Percentiles rank a stretch among this genome's conserved stretches.
These are phyloP conservation scores for Peromyscus nudipes DNA, from an alignment of 2,797 vertebrate species.

Conservation along the genomic window DNA sequence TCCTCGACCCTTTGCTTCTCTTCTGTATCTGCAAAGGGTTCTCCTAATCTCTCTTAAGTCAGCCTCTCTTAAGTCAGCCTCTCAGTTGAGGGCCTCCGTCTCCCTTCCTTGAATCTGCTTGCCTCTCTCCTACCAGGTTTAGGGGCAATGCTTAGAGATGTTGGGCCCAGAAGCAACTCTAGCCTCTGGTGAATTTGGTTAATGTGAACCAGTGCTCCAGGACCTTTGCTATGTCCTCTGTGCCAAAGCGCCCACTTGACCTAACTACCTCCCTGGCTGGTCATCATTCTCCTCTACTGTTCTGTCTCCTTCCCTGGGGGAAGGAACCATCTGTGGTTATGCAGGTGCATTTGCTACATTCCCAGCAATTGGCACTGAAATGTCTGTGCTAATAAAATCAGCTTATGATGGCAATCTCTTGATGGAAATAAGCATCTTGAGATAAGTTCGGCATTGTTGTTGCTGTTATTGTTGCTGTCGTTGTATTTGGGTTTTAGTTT, in stretches of 20 bases:
- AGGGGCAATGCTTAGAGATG: constrained; percentile 5
- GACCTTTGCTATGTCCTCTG: constrained; percentile 65
- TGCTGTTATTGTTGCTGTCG: background rate
- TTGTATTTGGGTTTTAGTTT: background rate
- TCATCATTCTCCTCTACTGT: background rate
- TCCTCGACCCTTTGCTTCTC: background rate
- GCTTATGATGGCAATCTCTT: constrained; percentile 60
- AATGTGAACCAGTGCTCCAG: constrained; percentile 77
- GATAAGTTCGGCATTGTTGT: constrained; percentile 18
- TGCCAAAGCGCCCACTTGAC: constrained; percentile 69
- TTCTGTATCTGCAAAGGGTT: background rate
- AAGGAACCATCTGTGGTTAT: constrained; percentile 13
- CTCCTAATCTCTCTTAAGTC: background rate
- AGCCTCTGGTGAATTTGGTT: constrained; percentile 67
- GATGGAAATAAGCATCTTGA: constrained; percentile 61
- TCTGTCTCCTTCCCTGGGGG: background rate
- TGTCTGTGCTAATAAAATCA: constrained; percentile 72
- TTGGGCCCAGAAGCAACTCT: constrained; percentile 23
- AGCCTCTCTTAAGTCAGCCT: background rate
- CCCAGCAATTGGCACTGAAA: constrained; percentile 65
- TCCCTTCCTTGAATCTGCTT: background rate
- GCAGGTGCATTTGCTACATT: constrained; percentile 59
- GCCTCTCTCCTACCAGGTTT: constrained; percentile 45
- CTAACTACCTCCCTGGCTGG: constrained; percentile 75
- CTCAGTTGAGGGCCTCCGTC: background rate